Percentiles rank a stretch among this genome's conserved stretches.
Evolutionary conservation across 2,113 vertebrate genomes (phyloP).

Genomic region (Chlorodrepanis virens): DNA sequence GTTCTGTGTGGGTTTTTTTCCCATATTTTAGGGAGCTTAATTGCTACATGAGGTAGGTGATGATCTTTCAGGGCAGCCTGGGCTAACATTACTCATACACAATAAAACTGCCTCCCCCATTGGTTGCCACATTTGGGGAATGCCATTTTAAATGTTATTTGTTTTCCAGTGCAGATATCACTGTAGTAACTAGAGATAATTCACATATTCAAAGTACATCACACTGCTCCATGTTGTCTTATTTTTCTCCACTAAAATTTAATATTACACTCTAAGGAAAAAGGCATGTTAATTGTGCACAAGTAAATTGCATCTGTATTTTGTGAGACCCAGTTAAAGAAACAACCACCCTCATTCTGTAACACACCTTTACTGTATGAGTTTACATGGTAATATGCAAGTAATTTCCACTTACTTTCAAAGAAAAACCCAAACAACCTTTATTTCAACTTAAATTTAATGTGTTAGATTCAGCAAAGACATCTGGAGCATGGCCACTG

Average conservation of each 20-base stretch:
- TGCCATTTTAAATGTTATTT: background rate
- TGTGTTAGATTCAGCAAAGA: background rate
- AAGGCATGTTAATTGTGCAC: background rate
- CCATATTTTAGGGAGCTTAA: constrained; percentile 37
- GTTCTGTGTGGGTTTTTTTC: background rate
- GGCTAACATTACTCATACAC: background rate
- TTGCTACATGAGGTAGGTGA: background rate
- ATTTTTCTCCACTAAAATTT: background rate
- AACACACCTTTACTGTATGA: background rate
- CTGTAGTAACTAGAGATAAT: background rate
- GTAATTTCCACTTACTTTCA: background rate
- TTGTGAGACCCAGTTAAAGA: background rate
- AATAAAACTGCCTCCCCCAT: background rate
- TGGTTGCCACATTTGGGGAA: background rate
- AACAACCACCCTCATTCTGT: background rate
- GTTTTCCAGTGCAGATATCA: background rate
- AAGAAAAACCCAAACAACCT: background rate
- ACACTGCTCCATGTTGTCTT: background rate
- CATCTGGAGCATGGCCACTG: background rate
- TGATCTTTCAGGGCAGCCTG: background rate
- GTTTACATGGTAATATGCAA: background rate
- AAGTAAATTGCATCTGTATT: background rate
- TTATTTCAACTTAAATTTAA: background rate
- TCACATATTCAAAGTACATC: background rate
- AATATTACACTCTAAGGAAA: background rate